These are phyloP conservation scores for Stenoptilia bipunctidactyla DNA, from an alignment of 2,888 invertebrate genomes.

Conservation along the genomic window DNA sequence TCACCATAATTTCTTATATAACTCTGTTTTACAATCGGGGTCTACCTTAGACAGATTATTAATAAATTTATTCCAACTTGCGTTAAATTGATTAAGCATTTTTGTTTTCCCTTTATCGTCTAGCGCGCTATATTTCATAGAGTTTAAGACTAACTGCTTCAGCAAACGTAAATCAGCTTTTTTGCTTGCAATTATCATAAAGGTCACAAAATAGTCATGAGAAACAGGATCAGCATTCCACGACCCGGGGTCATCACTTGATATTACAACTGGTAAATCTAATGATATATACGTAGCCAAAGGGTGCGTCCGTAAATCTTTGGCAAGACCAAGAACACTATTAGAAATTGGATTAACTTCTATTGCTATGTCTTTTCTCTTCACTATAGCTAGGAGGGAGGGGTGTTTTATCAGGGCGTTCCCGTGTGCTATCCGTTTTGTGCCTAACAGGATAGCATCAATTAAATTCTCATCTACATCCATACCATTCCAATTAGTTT, in stretches of 20 bases:
- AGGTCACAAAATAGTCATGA: constrained; percentile 84
- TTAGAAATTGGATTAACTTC: constrained; percentile 88
- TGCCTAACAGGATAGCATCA: constrained; percentile 81
- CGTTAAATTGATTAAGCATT: too few species aligned
- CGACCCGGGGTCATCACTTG: constrained; percentile 84
- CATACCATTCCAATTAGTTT: constrained; percentile 80
- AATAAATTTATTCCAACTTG: too few species aligned
- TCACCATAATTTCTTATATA: too few species aligned
- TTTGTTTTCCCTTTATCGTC: constrained; percentile 26
- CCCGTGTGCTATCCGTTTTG: constrained; percentile 84
- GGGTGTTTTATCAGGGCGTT: constrained; percentile 83
- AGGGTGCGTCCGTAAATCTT: constrained; percentile 84
- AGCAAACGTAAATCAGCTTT: constrained; percentile 78
- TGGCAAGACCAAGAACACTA: constrained; percentile 76
- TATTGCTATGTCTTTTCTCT: constrained; percentile 74
- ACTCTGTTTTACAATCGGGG: too few species aligned
- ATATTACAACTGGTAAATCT: constrained; percentile 79
- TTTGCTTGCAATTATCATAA: constrained; percentile 79
- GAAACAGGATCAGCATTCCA: constrained; percentile 82
- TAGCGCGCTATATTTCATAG: constrained; percentile 76
- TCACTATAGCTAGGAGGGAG: constrained; percentile 65
- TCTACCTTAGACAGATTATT: too few species aligned
- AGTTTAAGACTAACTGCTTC: constrained; percentile 82
- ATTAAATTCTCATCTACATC: constrained; percentile 79
- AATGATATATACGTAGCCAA: constrained; percentile 74